Evolutionary conservation across 1,140 invertebrate species (phyloP), one percentile per base, ranked within the genome.

Genomic region (Leguminivora glycinivorella): DNA sequence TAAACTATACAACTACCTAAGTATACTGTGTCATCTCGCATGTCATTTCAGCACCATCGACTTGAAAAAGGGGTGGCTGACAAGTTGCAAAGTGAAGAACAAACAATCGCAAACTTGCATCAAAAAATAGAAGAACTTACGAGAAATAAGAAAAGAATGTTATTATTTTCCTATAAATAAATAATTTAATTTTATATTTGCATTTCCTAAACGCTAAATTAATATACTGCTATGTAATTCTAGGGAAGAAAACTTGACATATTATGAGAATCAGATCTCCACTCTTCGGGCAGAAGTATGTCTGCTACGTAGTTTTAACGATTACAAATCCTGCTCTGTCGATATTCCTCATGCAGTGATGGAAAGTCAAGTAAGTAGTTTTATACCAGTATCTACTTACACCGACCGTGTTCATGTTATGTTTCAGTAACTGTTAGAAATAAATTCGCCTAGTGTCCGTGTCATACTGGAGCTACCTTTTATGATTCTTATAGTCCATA

Each of bases 331-430:
- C 17, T 10, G 17, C 7, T 7, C 19, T 52, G 2, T 22, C 2
- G 47, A 52, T 1, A 52, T 2, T 52, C 14, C 47, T 9, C 17
- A 52, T 1, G 47, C 19, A 22, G 47, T 22, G 5, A 17, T 52
- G 17, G 17, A 52, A 52, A 52, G n/a, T 6, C 47, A 52, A 52
- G 47, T 52, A 52, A 47, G 9, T 47, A 47, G n/a, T 47, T 47
- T 3, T 47, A 19, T 47, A 10, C n/a, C n/a, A n/a, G n/a, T n/a
- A n/a, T n/a, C n/a, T n/a, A n/a, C n/a, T n/a, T n/a, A n/a, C n/a
- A n/a, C n/a, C n/a, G n/a, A n/a, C n/a, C n/a, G n/a, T n/a, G n/a
- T n/a, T n/a, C n/a, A n/a, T n/a, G n/a, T n/a, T n/a, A n/a, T n/a
- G n/a, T n/a, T n/a, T n/a, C n/a, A n/a, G n/a, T n/a, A n/a, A n/a